A percentile compares a stretch with the other conserved stretches of the same genome.
Evolutionary conservation across 2,888 invertebrate genomes (phyloP).

Genomic region (Acholoe squamosa): DNA sequence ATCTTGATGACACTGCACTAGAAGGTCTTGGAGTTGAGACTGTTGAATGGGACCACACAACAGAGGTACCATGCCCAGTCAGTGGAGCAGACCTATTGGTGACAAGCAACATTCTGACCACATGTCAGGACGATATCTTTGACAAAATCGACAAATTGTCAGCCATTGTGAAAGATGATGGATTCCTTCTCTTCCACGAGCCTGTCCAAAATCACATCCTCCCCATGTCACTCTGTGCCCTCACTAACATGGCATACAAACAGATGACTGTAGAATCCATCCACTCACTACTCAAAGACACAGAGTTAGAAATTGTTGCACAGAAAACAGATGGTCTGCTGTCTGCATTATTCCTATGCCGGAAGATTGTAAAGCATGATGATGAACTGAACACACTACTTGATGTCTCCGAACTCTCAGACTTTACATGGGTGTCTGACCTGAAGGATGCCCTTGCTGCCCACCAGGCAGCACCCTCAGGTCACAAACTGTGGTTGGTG

Average conservation of each 20-base stretch:
- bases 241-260: constrained; percentile 72
- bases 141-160: constrained; percentile 73
- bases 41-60: constrained; percentile 85
- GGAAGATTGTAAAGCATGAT: constrained; percentile 76
- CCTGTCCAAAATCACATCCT: constrained; percentile 81
- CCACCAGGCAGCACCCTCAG: constrained; percentile 85
- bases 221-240: constrained; percentile 73
- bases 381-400: constrained; percentile 64
- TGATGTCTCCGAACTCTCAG: constrained; percentile 43
- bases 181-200: constrained; percentile 83
- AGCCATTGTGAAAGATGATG: constrained; percentile 87
- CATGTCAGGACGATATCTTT: constrained; percentile 70
- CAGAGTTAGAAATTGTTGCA: constrained; percentile 86
- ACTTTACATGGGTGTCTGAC: constrained; percentile 89
- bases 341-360: constrained; percentile 86
- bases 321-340: constrained; percentile 87
- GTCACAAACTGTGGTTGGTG: constrained; percentile 86
- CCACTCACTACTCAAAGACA: constrained; percentile 73
- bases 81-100: constrained; percentile 76
- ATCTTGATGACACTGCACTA: constrained; percentile 79
- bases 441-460: constrained; percentile 88
- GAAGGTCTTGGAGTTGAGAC: constrained; percentile 87
- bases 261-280: constrained; percentile 71
- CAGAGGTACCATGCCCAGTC: background rate
- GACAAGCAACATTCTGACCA: constrained; percentile 75